Evolutionary conservation across 2,113 vertebrate genomes (phyloP).

Genomic region (Nerophis lumbriciformis): DNA sequence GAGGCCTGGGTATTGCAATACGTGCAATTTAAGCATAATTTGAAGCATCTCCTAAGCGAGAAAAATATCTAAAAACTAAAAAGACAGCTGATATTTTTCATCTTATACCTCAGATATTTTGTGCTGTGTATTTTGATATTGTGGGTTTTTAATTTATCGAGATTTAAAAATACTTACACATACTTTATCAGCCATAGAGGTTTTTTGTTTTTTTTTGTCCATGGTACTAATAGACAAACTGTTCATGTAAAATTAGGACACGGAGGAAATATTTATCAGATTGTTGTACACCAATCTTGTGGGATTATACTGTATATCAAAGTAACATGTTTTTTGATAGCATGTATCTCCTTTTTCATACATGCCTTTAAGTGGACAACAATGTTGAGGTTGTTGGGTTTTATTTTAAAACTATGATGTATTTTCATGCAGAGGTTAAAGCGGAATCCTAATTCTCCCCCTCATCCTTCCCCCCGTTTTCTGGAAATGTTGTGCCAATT

Average conservation of each 20-base stretch:
- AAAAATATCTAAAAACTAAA: constrained; percentile 42
- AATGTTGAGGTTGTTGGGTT: no score
- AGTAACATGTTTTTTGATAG: constrained; percentile 58
- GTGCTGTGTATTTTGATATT: constrained; percentile 99
- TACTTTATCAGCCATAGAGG: constrained; percentile 91
- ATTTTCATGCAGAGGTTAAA: neutral
- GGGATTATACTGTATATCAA: constrained; percentile 61
- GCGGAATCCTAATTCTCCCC: no score
- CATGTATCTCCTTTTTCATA: neutral
- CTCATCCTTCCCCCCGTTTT: no score
- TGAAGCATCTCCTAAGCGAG: constrained; percentile 90
- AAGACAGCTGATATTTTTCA: constrained; percentile 88
- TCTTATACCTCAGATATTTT: constrained; percentile 99
- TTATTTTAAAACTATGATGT: constrained; percentile 6
- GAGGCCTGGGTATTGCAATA: constrained; percentile 97
- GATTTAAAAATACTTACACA: constrained; percentile 64
- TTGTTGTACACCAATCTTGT: constrained; percentile 75
- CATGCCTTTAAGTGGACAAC: no score
- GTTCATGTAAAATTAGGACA: constrained; percentile 75
- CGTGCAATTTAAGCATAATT: constrained; percentile 91
- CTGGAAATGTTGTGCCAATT: no score
- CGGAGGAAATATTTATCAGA: constrained; percentile 68
- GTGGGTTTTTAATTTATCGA: constrained; percentile 97
- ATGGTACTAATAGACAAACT: constrained; percentile 87
- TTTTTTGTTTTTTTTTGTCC: constrained; percentile 65